These are phyloP conservation scores for Nannospalax galili DNA, from an alignment of 2,113 vertebrate species.

Conservation along the genomic window DNA sequence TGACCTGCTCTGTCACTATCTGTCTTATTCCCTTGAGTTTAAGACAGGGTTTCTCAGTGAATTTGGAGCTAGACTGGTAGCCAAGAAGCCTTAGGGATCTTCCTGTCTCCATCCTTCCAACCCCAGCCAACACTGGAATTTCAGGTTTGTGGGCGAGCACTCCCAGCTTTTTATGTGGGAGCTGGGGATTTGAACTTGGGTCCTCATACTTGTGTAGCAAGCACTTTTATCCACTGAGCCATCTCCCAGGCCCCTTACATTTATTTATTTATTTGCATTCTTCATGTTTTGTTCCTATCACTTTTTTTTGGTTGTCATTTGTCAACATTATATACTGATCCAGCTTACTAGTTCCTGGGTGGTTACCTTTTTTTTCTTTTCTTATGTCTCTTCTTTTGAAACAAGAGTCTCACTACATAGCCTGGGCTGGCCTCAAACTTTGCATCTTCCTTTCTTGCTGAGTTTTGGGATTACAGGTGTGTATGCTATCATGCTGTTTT, in stretches of 20 bases:
- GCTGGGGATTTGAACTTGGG: background rate
- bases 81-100: no score
- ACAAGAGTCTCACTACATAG: background rate
- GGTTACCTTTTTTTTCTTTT: background rate
- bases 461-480: background rate
- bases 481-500: background rate
- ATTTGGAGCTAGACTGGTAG: background rate
- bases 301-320: constrained; percentile 16
- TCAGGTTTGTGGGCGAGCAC: background rate
- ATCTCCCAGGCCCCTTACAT: background rate
- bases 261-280: constrained; percentile 7
- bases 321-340: background rate
- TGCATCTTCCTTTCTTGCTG: background rate
- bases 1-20: background rate
- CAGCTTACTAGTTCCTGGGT: constrained; percentile 9
- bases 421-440: background rate
- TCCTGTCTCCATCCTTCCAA: background rate
- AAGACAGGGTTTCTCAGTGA: background rate
- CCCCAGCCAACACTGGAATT: background rate
- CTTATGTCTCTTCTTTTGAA: background rate
- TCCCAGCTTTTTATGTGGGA: no score
- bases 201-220: background rate
- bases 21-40: background rate
- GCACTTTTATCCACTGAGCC: background rate
- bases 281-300: background rate